Evolutionary conservation across 2,797 vertebrate genomes (phyloP).

Genomic region (Macroramphosus scolopax): DNA sequence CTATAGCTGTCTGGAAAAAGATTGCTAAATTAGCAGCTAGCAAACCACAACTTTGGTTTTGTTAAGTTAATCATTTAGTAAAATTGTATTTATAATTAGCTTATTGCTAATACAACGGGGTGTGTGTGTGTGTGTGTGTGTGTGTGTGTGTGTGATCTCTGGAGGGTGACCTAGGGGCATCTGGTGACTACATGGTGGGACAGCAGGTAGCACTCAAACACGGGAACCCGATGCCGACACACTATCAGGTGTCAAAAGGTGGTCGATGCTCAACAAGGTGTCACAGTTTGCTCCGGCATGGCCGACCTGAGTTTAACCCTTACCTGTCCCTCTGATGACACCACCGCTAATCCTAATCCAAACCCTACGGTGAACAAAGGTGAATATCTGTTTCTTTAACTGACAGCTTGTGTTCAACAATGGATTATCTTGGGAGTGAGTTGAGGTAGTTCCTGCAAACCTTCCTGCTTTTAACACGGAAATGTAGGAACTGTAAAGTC

Average conservation of each 20-base stretch:
- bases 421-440: too few species aligned
- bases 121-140: too few species aligned
- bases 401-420: conserved; percentile 1
- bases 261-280: conserved; percentile 11
- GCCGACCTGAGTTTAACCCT: conserved; percentile 35
- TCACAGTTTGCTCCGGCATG: conserved; percentile 21
- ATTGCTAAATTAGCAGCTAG: too few species aligned
- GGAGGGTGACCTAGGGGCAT: conserved; percentile 21
- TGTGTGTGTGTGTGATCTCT: background rate
- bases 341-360: conserved; percentile 21
- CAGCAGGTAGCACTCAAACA: conserved; percentile 21
- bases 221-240: conserved; percentile 32
- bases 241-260: conserved; percentile 38
- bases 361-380: background rate
- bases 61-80: too few species aligned
- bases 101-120: too few species aligned
- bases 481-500: background rate
- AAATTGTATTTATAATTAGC: too few species aligned
- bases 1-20: too few species aligned
- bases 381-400: conserved; percentile 1
- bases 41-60: too few species aligned
- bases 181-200: conserved; percentile 24
- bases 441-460: too few species aligned
- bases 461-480: too few species aligned
- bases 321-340: too few species aligned